A percentile compares a stretch with the other conserved stretches of the same genome.
These are phyloP conservation scores for Sternotherus odoratus DNA, from an alignment of 2,797 vertebrate genomes.

Conservation along the genomic window DNA sequence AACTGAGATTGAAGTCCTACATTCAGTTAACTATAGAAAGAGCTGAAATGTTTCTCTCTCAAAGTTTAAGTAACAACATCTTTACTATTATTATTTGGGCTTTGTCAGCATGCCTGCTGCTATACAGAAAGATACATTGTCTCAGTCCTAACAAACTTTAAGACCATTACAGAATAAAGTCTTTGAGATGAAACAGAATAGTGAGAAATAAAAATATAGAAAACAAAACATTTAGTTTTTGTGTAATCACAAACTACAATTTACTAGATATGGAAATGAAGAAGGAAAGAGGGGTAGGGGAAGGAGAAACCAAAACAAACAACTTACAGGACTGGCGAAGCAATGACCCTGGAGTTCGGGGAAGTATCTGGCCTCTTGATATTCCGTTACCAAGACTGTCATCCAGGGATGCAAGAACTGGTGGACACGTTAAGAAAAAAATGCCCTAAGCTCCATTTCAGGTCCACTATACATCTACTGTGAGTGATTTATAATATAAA, in stretches of 20 bases:
- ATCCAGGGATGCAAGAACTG: slow-evolving; percentile 79
- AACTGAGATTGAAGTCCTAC: neutral
- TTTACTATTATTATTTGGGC: neutral
- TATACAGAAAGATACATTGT: neutral
- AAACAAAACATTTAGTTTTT: slow-evolving; percentile 2
- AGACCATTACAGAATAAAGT: neutral
- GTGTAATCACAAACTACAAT: neutral
- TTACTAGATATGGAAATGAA: neutral
- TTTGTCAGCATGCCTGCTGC: neutral
- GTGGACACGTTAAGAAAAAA: slow-evolving; percentile 74
- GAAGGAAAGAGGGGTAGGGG: neutral
- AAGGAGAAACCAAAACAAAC: neutral
- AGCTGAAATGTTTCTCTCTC: neutral
- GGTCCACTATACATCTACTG: neutral
- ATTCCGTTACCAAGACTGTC: slow-evolving; percentile 76
- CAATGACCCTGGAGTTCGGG: slow-evolving; percentile 87
- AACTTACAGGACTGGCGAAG: slow-evolving; percentile 87
- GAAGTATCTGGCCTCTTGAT: slow-evolving; percentile 80
- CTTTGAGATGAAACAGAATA: neutral
- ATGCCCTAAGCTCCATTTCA: neutral
- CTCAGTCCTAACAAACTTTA: neutral
- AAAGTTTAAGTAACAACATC: neutral
- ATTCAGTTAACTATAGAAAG: neutral
- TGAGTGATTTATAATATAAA: neutral
- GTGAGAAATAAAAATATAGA: neutral